Percentiles rank a stretch among this genome's conserved stretches.
Evolutionary conservation across 2,113 vertebrate genomes (phyloP).

Genomic region (Stegostoma tigrinum): DNA sequence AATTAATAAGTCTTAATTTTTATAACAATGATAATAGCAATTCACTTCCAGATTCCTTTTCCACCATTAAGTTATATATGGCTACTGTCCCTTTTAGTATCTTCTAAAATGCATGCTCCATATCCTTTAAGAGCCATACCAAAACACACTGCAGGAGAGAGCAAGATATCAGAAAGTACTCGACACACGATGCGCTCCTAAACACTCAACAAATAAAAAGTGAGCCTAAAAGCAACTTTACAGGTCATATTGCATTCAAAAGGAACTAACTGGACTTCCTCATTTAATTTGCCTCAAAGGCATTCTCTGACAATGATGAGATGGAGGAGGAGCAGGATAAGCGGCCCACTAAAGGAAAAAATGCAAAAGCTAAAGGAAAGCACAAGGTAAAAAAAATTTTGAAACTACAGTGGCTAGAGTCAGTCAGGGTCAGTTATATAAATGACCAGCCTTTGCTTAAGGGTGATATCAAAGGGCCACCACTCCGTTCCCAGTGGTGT

Average conservation of each 20-base stretch:
- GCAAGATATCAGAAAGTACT: background rate
- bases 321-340: background rate
- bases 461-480: background rate
- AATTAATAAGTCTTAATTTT: background rate
- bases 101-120: background rate
- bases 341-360: background rate
- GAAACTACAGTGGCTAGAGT: too few species aligned
- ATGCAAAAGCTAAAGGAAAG: conserved; percentile 32
- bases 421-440: background rate
- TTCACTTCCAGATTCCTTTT: background rate
- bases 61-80: background rate
- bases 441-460: background rate
- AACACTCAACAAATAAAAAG: background rate
- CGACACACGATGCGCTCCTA: background rate
- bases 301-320: background rate
- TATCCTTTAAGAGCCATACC: background rate
- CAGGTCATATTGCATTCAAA: background rate
- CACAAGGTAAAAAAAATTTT: conserved; percentile 38
- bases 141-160: background rate
- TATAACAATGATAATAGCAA: background rate
- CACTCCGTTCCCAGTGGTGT: background rate
- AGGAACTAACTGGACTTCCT: background rate
- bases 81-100: too few species aligned
- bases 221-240: background rate
- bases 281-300: background rate